Base-by-base conservation (phyloP, 1,140 invertebrate species). In the Drosophila bipectinata region DNA sequence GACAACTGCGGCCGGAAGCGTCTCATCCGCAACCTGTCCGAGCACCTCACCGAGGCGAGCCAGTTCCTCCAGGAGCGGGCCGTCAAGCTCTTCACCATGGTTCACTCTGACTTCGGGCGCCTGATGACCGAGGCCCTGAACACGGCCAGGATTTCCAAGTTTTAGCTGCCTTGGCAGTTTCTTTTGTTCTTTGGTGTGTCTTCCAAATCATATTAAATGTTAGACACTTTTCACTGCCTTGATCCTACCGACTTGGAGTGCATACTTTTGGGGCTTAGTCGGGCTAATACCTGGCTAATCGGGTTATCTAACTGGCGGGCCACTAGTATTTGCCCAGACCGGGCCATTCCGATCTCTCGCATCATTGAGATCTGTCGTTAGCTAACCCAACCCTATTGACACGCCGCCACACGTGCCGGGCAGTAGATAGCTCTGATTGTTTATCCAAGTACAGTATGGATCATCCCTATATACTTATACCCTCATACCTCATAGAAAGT, bases 21-120 rank as follows among this genome's bases (percentile, higher is more conserved):
- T 18, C 90, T 97, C 30, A 94, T 96, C 0, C 92, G 94, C 21
- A 99, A 99, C 85, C 94, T 99, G 91, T 96, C 95, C 1, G 94
- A 92, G 1, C 94, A 96, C 91, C 83, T 99, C 8, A 94, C 94
- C 49, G 92, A 95, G 72, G 97, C 98, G 14, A 94, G 96, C 37
- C 94, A 94, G 34, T 98, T 98, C 89, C 95, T 99, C 66, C 96
- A 97, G 92, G 95, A 97, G 61, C 94, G 96, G 41, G 95, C 95
- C 0, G 93, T 97, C 2, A 95, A 95, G 74, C 94, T 96, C 63
- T 97, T 97, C 75, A 92, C 93, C 8, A 93, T 94, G 54, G 94
- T 96, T 0, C 94, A 96, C 76, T 80, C 93, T 1, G 94, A 95
- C n/a, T 93, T 97, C 12, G 95, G 95, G 1, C 93, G 92, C 56